These are phyloP conservation scores for Atherinomorus stipes DNA, from an alignment of 2,113 vertebrate species.

Conservation along the genomic window DNA sequence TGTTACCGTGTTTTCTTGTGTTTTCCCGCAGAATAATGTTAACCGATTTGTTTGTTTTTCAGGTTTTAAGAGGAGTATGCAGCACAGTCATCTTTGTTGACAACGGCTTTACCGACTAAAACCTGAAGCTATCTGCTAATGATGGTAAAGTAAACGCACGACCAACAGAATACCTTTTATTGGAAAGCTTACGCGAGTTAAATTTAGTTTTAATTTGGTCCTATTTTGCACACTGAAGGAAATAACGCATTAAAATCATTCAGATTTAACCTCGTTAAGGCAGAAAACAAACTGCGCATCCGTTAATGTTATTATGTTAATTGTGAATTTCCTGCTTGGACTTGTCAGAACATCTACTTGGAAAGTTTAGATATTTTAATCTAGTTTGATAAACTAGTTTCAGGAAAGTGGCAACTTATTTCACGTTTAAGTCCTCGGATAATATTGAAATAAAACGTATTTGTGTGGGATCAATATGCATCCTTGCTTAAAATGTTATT, in stretches of 20 bases:
- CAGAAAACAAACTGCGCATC: too few relatives aligned
- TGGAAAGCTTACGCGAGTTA: background rate
- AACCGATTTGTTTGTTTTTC: background rate
- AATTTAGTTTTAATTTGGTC: background rate
- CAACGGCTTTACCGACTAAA: background rate
- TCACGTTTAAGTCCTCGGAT: too few relatives aligned
- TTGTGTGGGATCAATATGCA: too few relatives aligned
- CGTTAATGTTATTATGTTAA: too few relatives aligned
- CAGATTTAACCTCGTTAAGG: background rate
- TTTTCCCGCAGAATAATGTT: background rate
- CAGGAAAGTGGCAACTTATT: too few relatives aligned
- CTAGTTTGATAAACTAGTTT: too few relatives aligned
- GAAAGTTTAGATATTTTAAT: too few relatives aligned
- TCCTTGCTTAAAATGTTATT: too few relatives aligned
- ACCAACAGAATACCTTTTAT: background rate
- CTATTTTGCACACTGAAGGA: background rate
- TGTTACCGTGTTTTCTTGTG: background rate
- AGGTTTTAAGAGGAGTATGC: conserved; percentile 45
- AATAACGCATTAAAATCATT: background rate
- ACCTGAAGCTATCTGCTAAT: background rate
- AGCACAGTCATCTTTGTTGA: background rate
- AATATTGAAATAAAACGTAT: too few relatives aligned
- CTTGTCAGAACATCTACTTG: too few relatives aligned
- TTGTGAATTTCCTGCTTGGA: too few relatives aligned
- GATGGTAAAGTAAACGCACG: conserved; percentile 44